phyloP scores from a whole-genome alignment of 2,797 vertebrate genomes.

The Picus viridis region DNA sequence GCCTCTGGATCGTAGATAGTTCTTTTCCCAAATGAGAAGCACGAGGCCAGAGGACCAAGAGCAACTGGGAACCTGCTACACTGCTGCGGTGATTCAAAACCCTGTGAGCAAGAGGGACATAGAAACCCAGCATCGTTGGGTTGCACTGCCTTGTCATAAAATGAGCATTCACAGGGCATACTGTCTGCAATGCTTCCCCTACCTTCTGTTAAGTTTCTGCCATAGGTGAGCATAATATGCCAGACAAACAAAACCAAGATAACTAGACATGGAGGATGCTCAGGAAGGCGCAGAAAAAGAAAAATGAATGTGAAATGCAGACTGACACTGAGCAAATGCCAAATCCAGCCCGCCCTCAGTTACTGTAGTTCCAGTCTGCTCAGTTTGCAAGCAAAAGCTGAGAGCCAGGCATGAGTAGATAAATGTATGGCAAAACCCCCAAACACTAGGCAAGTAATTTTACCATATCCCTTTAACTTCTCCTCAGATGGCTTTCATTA shows the following conservation, averaged over 20 bases:
- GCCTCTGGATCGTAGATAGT: constrained; percentile 72
- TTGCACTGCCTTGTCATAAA: constrained; percentile 66
- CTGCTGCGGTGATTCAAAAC: constrained; percentile 73
- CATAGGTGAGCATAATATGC: constrained; percentile 1
- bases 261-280: constrained; percentile 49
- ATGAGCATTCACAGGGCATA: constrained; percentile 49
- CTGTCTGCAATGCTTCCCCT: constrained; percentile 4
- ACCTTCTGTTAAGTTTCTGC: neutral
- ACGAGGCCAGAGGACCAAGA: constrained; percentile 74
- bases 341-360: neutral
- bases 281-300: constrained; percentile 56
- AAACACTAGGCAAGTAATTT: neutral
- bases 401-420: constrained; percentile 4
- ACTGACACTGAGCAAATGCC: constrained; percentile 21
- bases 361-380: neutral
- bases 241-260: constrained; percentile 51
- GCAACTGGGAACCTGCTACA: constrained; percentile 72
- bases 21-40: constrained; percentile 74
- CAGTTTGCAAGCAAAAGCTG: neutral
- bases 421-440: neutral
- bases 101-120: constrained; percentile 76
- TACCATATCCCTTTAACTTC: neutral
- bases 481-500: constrained; percentile 3
- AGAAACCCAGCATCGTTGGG: constrained; percentile 76
- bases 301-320: constrained; percentile 50